A percentile compares a stretch with the other conserved stretches of the same genome.
Evolutionary conservation across 2,797 vertebrate genomes (phyloP).

Genomic region (Tragelaphus eurycerus): DNA sequence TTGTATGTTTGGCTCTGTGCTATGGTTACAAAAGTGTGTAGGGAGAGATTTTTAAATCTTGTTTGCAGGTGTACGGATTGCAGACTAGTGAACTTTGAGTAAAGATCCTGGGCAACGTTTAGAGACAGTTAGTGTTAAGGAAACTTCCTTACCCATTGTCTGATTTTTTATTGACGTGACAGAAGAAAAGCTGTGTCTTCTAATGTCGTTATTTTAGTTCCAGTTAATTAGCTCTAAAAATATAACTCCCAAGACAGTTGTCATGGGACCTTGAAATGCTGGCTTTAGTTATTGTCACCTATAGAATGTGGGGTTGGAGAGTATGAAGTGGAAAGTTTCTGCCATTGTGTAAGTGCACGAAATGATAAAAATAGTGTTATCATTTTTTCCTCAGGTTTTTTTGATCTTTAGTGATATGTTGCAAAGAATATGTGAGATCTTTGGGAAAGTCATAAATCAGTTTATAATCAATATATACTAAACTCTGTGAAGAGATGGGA

Average conservation of each 20-base stretch:
- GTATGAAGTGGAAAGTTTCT: background rate
- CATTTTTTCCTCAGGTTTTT: background rate
- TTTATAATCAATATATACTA: background rate
- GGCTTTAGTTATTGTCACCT: background rate
- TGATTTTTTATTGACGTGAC: conserved; percentile 28
- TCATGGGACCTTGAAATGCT: background rate
- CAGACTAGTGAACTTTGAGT: background rate
- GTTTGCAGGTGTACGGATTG: background rate
- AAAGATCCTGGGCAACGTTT: background rate
- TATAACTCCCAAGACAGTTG: background rate
- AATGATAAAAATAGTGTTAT: background rate
- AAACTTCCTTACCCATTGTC: background rate
- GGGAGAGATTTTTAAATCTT: background rate
- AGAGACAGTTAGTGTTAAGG: background rate
- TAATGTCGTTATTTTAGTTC: conserved; percentile 34
- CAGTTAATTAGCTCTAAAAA: conserved; percentile 21
- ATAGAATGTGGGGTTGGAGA: background rate
- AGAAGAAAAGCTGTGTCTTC: background rate
- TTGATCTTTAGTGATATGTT: background rate
- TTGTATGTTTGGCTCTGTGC: background rate
- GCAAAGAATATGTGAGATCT: conserved; percentile 1
- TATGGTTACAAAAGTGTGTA: background rate
- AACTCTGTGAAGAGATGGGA: background rate
- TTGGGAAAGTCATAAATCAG: background rate
- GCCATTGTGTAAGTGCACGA: background rate